phyloP scores from a whole-genome alignment of 2,113 vertebrate genomes.

The Orientallactaga bullata region DNA sequence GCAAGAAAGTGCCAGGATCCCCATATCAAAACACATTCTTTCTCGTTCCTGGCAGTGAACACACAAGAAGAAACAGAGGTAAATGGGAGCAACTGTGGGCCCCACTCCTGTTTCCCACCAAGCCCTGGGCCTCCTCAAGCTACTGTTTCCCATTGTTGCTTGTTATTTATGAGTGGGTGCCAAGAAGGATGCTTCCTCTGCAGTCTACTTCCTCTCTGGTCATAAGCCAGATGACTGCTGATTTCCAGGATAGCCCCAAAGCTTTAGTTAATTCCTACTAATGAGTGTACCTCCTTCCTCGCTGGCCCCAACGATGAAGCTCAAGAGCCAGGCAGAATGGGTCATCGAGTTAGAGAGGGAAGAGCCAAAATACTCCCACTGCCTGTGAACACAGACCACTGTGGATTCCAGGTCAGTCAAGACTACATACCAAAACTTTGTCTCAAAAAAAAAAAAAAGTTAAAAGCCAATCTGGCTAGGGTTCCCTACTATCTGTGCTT shows the following conservation, averaged over 20 bases:
- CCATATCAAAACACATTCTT: conserved; percentile 37
- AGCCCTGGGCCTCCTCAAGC: neutral
- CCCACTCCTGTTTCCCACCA: conserved; percentile 52
- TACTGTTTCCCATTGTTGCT: conserved; percentile 57
- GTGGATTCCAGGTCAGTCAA: neutral
- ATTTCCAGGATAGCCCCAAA: conserved; percentile 8
- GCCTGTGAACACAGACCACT: conserved; percentile 12
- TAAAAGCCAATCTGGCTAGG: conserved; percentile 23
- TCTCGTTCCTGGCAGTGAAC: conserved; percentile 21
- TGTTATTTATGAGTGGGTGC: conserved; percentile 58
- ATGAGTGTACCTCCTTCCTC: neutral
- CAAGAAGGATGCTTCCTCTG: conserved; percentile 71
- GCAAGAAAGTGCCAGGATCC: neutral
- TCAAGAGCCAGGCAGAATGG: conserved; percentile 8
- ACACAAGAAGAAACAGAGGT: conserved; percentile 33
- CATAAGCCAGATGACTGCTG: conserved; percentile 51
- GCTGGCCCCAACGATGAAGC: neutral
- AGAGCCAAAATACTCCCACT: neutral
- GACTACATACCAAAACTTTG: neutral
- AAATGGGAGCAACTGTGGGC: neutral
- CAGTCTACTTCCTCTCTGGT: conserved; percentile 64
- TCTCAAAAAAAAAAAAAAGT: neutral
- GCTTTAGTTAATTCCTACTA: conserved; percentile 21
- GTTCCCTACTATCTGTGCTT: conserved; percentile 1
- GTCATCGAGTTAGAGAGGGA: conserved; percentile 34